Base-by-base conservation (phyloP, 2,113 vertebrate genomes). In the Thinocorus orbignyianus region DNA sequence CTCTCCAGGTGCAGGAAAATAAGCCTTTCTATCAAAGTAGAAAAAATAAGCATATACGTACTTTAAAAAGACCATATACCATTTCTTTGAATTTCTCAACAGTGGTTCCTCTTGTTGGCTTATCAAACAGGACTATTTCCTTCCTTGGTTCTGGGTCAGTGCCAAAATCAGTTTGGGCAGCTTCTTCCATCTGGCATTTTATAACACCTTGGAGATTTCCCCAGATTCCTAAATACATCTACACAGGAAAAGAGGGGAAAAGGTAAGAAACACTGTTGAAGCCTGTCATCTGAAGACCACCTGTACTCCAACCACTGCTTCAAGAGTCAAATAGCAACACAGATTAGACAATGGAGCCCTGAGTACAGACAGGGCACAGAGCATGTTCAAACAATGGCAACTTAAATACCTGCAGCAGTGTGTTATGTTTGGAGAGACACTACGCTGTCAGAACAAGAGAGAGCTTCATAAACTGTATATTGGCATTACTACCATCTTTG, bases 71-170 rank as follows among this genome's bases (percentile, higher is more conserved):
- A 92, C 98, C 96, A 73, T 99, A 98, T 60, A 99, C 99, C 99
- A 99, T 99, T 97, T 99, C 99, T 96, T 99, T 99, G 97, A 99
- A 99, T 98, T 98, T 99, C 88, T 99, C 99, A 95, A 99, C 99
- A 49, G 99, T 99, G 20, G 99, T 99, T 86, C 99, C 99, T 97
- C 98, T 98, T 46, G 98, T 99, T 78, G 99, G 99, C 93, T 99
- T 99, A 97, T 99, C 98, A 97, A 99, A 99, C 22, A 99, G 96
- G 19, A 97, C 95, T 22, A 98, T 95, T 97, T 99, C 99, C 96
- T 98, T 99, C 87, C 98, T 98, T 94, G 98, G 98, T 96, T 99
- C 99, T 96, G 98, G 97, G 96, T 99, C 98, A 30, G 97, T 97
- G 95, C 98, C 99, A 97, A 99, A 98, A 94, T 99, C 99, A 79